Conservation (phyloP, 2,888 invertebrate genomes). For the Nasonovia ribisnigri region DNA sequence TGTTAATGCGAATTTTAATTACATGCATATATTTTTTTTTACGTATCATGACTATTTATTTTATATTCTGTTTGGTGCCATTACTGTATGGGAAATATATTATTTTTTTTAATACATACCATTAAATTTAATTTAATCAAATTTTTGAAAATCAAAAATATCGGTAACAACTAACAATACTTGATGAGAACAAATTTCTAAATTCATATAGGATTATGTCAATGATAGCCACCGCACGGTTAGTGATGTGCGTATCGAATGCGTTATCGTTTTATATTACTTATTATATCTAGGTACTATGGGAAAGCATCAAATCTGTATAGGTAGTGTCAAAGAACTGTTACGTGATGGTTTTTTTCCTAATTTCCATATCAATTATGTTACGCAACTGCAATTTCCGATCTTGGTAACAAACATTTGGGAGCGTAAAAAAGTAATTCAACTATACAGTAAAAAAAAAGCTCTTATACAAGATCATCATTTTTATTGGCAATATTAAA, state of each 20-base stretch:
- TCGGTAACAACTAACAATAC: neutral
- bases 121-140: neutral
- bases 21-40: neutral
- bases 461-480: neutral
- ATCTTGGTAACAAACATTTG: slow-evolving; percentile 9
- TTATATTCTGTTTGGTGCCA: neutral
- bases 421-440: neutral
- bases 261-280: slow-evolving; percentile 48
- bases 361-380: slow-evolving; percentile 42
- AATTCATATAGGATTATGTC: slow-evolving; percentile 39
- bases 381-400: slow-evolving; percentile 42
- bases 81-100: neutral
- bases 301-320: slow-evolving; percentile 51
- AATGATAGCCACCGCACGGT: slow-evolving; percentile 20
- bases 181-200: slow-evolving; percentile 38
- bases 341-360: slow-evolving; percentile 41
- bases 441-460: slow-evolving; percentile 11
- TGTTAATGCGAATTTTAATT: neutral
- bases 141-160: slow-evolving; percentile 17
- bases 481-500: neutral
- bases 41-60: neutral
- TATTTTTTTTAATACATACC: neutral
- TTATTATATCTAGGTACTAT: slow-evolving; percentile 30
- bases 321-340: slow-evolving; percentile 48
- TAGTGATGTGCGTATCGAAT: slow-evolving; percentile 57